Evolutionary conservation across 2,888 invertebrate species (phyloP), one percentile per base, ranked within the genome.

Genomic region (Steinernema carpocapsae): DNA sequence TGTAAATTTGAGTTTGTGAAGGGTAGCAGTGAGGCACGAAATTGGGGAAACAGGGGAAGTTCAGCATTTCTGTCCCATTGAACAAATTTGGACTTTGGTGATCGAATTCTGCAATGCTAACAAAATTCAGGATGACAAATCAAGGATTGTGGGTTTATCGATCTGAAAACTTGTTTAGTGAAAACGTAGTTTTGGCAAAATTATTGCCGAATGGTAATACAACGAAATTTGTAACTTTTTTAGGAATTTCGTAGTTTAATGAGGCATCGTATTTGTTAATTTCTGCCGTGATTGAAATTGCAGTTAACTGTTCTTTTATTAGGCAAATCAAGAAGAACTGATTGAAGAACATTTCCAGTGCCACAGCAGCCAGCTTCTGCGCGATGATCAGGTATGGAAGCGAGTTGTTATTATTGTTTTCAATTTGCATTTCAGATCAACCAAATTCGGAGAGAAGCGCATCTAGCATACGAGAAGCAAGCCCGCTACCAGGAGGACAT

Each of bases 401-500:
- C 43, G 32, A 64, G 32, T 1, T 14, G 64, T 17, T 32, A 17
- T 32, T 6, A 37, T 37, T 37, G 10, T 17, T 3, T 22, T 24
- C 4, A 32, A 17, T 32, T 6, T 52, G n/a, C n/a, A n/a, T n/a
- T n/a, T n/a, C 70, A 78, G 78, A 79, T 86, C 19, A 71, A 71
- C 43, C 71, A 79, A 19, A 86, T 86, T 64, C 87, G 85, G 43
- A 48, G 83, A 43, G 81, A 82, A 56, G 86, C 86, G 22, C 80
- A 84, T 70, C 70, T 78, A 51, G 86, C 86, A 0, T 86, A 82
- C 72, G 86, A 86, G 73, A 86, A 84, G 76, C 86, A 86, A 59
- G 78, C 85, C n/a, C 77, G 86, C 70, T 85, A 82, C 73, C 86
- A 86, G 71, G 86, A 87, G 52, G 85, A 86, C 75, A 85, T 87